Percentiles rank a stretch among this genome's conserved stretches.
phyloP scores from a whole-genome alignment of 1,140 invertebrate species.

The Lepidotrigona ventralis region DNA sequence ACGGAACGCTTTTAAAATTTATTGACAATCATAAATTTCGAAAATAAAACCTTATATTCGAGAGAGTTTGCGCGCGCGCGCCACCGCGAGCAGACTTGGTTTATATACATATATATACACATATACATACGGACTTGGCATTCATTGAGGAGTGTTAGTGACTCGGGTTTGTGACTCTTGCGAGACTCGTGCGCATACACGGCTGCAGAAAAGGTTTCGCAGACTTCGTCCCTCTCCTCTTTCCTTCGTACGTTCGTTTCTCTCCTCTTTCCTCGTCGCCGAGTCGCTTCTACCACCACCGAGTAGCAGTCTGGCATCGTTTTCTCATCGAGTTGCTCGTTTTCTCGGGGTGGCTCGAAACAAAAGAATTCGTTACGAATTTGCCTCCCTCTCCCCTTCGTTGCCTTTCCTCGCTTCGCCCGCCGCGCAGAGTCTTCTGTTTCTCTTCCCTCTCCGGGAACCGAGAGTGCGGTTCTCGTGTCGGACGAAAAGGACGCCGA shows the following conservation, averaged over 20 bases:
- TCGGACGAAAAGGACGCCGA: too few species aligned
- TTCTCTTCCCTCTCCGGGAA: conserved; percentile 24
- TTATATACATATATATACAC: too few species aligned
- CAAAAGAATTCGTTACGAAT: conserved; percentile 78
- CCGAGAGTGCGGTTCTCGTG: background rate
- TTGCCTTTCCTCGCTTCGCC: conserved; percentile 53
- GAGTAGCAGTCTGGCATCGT: conserved; percentile 69
- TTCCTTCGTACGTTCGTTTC: conserved; percentile 41
- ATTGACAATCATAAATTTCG: conserved; percentile 82
- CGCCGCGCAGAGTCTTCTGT: background rate
- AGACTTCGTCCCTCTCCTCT: conserved; percentile 55
- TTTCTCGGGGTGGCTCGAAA: conserved; percentile 75
- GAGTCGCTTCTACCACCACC: conserved; percentile 45
- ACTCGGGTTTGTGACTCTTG: conserved; percentile 56
- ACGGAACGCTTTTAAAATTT: conserved; percentile 82
- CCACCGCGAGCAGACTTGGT: background rate
- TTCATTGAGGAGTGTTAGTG: conserved; percentile 25
- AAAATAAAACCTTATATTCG: conserved; percentile 82
- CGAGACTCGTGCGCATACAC: conserved; percentile 53
- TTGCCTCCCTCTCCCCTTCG: conserved; percentile 68
- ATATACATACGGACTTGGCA: background rate
- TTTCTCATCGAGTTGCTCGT: conserved; percentile 72
- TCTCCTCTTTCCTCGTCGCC: conserved; percentile 52
- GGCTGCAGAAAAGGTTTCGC: conserved; percentile 68
- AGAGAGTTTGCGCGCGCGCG: conserved; percentile 60